Evolutionary conservation across 2,797 vertebrate species (phyloP), one percentile per base, ranked within the genome.

Genomic region (Bradypodion pumilum): DNA sequence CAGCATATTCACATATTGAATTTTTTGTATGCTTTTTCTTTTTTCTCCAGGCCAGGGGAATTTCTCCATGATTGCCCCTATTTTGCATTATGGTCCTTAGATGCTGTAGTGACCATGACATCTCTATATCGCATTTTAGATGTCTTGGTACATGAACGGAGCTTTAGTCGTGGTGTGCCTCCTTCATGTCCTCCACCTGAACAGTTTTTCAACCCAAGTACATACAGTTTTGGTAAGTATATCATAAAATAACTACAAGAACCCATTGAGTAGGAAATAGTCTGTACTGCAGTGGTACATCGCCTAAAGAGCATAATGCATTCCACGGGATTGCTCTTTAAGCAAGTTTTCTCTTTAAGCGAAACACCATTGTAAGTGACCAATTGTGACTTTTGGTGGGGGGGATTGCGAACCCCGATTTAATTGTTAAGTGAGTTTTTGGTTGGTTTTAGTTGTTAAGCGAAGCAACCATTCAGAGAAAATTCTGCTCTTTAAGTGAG

Each of bases 31-130:
- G 60, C 81, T 42, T 66, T 0, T 35, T 88, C 44, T 72, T 13
- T 2, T 86, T 90, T 91, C 87, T 89, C 23, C 88, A 99, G 98
- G 91, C 92, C 95, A 2, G 98, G 98, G 7, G 98, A 99, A 93
- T 97, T 97, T 88, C 95, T 98, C 60, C 96, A 96, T 35, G 98
- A 97, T 82, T 99, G 98, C 86, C 96, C 98, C 1, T 99, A 99
- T 87, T 95, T 99, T 95, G 98, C 98, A 0, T 95, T 99, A 78
- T 99, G 98, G 98, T 98, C 97, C 49, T 93, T 99, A 94, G 98
- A 99, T 87, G 78, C 95, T 3, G 94, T 98, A 88, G 92, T 95
- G 75, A 97, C 95, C 93, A 93, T 97, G 94, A 96, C 96, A 37
- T 96, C 96, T 79, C 94, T 97, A 76, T 95, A 95, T 80, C 32